Base-by-base conservation (phyloP, 2,113 vertebrate genomes). In the Muscicapa adusta region DNA sequence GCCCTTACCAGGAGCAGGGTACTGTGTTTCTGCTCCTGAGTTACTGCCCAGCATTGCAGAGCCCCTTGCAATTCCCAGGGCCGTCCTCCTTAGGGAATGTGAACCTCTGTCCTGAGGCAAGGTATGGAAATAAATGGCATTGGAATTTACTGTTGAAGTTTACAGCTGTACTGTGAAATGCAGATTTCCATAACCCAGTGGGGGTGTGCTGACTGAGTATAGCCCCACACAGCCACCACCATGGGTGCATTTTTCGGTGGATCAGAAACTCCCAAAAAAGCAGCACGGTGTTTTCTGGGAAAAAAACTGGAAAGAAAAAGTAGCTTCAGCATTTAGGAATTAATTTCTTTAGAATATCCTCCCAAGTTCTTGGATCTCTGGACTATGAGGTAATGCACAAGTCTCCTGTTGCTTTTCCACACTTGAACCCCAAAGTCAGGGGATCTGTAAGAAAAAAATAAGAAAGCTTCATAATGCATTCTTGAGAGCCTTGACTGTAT, bases 171-270 rank as follows among this genome's bases (percentile, higher is more conserved):
- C 4, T 5, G 56, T 31, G 71, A 57, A 82, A 63, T 53, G 25
- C 53, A 47, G 28, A 51, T 63, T 77, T 62, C 60, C 29, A 10
- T 57, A 36, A 8, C 28, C 48, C 42, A 45, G 33, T 1, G 8
- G 10, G 12, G 14, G 15, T 66, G 54, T 3, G 5, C 86, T 88
- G 61, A 11, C 42, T 74, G 67, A 79, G 15, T 11, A 15, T 22
- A 66, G n/a, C 23, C 58, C 57, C 70, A 26, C 75, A 51, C 65
- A 80, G 9, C 38, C 38, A 34, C 29, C 38, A 4, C 38, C 57
- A 28, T 5, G 8, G 43, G 11, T 63, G 29, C 61, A 17, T 81
- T 70, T 68, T 48, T 63, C 0, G 0, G 2, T 5, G 19, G 53
- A 36, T 34, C 45, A 65, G 56, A 50, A 77, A 9, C 43, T 77